These are phyloP conservation scores for Lamproptera curius DNA, from an alignment of 2,888 invertebrate species.

Conservation along the genomic window DNA sequence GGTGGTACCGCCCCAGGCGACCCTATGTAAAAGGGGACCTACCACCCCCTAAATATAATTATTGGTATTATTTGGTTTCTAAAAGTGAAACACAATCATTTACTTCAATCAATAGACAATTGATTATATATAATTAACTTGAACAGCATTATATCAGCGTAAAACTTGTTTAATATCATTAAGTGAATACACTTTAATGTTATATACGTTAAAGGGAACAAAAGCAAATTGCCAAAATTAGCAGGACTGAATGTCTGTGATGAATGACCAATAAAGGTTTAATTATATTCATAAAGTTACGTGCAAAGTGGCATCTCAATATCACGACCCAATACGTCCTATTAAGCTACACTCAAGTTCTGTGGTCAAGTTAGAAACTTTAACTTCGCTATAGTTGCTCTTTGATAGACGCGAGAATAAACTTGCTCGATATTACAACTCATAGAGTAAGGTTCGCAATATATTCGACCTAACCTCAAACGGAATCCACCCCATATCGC, in stretches of 20 bases:
- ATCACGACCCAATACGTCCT: conserved; percentile 8
- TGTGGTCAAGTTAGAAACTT: conserved; percentile 17
- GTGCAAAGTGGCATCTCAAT: conserved; percentile 6
- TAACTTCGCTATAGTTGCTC: conserved; percentile 6
- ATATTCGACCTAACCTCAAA: neutral
- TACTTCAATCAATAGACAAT: too few relatives aligned
- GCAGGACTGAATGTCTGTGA: neutral
- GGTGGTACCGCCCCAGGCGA: too few relatives aligned
- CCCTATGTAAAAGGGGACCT: too few relatives aligned
- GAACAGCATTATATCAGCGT: too few relatives aligned
- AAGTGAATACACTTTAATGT: too few relatives aligned
- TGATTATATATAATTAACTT: too few relatives aligned
- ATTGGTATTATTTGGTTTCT: too few relatives aligned
- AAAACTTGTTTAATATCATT: too few relatives aligned
- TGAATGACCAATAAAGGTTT: neutral
- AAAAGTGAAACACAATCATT: too few relatives aligned
- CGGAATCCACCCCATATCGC: neutral
- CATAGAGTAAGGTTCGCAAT: conserved; percentile 2
- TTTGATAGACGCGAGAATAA: conserved; percentile 9
- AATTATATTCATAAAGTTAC: conserved; percentile 10
- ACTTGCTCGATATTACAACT: conserved; percentile 8
- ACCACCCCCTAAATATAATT: too few relatives aligned
- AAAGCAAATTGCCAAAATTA: too few relatives aligned
- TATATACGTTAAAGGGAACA: too few relatives aligned
- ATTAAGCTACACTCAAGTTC: conserved; percentile 20